phyloP scores from a whole-genome alignment of 2,797 vertebrate species.

The Tiaroga cobitis region DNA sequence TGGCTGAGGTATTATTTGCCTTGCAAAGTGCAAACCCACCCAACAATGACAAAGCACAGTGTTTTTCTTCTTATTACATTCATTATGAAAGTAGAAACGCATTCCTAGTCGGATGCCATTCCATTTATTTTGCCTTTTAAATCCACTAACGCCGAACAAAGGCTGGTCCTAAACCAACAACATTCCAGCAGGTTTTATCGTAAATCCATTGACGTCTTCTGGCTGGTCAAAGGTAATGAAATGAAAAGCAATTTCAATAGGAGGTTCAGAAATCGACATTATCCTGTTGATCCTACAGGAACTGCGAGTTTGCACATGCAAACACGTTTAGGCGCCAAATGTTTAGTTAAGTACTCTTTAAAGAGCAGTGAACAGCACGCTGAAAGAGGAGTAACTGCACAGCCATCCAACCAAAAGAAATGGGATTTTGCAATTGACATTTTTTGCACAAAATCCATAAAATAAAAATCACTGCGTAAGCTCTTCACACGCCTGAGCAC shows the following conservation, averaged over 20 bases:
- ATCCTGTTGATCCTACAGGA: background rate
- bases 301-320: background rate
- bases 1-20: background rate
- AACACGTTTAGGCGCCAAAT: background rate
- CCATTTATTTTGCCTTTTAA: constrained; percentile 71
- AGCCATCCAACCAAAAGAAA: background rate
- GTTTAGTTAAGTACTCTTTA: background rate
- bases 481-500: background rate
- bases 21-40: constrained; percentile 4
- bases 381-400: background rate
- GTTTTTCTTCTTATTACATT: background rate
- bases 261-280: background rate
- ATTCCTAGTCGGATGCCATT: constrained; percentile 59
- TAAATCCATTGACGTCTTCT: background rate
- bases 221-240: background rate
- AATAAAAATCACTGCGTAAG: background rate
- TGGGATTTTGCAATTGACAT: background rate
- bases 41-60: background rate
- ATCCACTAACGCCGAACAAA: constrained; percentile 63
- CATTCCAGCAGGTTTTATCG: constrained; percentile 72
- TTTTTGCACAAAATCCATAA: background rate
- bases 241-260: constrained; percentile 24
- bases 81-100: background rate
- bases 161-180: constrained; percentile 80
- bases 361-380: background rate